Conservation (phyloP, 2,113 vertebrate genomes). For the Paraplagusia blochii region DNA sequence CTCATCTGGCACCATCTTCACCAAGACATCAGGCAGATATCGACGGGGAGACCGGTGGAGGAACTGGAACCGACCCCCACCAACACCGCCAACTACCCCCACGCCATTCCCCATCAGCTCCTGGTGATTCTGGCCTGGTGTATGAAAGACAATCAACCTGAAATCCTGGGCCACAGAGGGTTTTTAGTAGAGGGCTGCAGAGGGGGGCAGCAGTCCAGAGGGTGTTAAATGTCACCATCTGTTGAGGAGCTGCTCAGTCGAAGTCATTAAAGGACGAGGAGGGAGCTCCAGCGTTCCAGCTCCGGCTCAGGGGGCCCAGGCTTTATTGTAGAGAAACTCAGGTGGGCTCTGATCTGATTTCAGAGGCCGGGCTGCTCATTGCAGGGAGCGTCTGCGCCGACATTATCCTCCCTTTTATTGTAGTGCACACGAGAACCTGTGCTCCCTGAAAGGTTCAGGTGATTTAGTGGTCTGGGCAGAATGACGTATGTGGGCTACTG, state of each 20-base stretch:
- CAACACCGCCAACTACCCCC: slow-evolving; percentile 20
- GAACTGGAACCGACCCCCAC: slow-evolving; percentile 15
- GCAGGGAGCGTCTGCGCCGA: slow-evolving; percentile 33
- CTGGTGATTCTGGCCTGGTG: slow-evolving; percentile 48
- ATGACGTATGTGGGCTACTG: not conserved
- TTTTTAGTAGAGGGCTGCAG: no score
- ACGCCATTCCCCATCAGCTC: slow-evolving; percentile 16
- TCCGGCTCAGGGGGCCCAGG: slow-evolving; percentile 31
- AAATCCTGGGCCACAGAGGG: slow-evolving; percentile 20
- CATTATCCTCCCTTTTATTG: slow-evolving; percentile 42
- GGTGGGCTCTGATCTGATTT: slow-evolving; percentile 60
- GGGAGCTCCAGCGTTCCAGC: slow-evolving; percentile 13
- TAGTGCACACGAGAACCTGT: slow-evolving; percentile 13
- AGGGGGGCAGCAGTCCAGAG: slow-evolving; percentile 49
- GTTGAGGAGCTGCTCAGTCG: slow-evolving; percentile 55
- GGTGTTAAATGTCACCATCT: slow-evolving; percentile 75
- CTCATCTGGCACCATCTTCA: not conserved
- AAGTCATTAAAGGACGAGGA: slow-evolving; percentile 46
- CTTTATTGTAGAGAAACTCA: slow-evolving; percentile 62
- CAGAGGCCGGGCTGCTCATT: slow-evolving; percentile 26
- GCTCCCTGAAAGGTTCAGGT: slow-evolving; percentile 7
- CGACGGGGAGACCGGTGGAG: not conserved
- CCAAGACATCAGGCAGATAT: slow-evolving; percentile 25
- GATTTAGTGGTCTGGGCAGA: slow-evolving; percentile 22
- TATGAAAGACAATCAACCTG: slow-evolving; percentile 48